Conservation (phyloP, 2,113 vertebrate genomes). For the Meles meles region DNA sequence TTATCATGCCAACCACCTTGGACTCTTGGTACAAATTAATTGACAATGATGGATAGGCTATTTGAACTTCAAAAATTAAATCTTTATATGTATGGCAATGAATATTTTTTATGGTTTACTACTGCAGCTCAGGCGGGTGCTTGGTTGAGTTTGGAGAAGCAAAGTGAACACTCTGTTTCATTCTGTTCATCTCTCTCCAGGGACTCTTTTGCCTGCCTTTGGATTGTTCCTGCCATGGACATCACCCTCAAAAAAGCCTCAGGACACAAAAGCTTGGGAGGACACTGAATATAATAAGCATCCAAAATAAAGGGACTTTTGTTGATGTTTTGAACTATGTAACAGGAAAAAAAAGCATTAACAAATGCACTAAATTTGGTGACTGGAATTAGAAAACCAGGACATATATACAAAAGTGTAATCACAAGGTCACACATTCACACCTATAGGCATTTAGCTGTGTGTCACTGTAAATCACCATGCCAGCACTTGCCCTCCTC, state of each 20-base stretch:
- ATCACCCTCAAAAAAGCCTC: constrained; percentile 5
- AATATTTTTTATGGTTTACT: constrained; percentile 43
- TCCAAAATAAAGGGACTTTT: not conserved
- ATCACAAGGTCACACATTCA: constrained; percentile 67
- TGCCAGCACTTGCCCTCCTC: constrained; percentile 46
- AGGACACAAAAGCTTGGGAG: constrained; percentile 3
- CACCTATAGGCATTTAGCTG: constrained; percentile 29
- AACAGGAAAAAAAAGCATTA: constrained; percentile 8
- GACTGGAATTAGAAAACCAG: constrained; percentile 37
- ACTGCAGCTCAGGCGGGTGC: not conserved
- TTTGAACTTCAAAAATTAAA: constrained; percentile 62
- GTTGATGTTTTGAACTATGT: constrained; percentile 28
- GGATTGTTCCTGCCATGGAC: not conserved
- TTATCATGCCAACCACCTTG: constrained; percentile 7
- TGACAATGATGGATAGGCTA: constrained; percentile 15
- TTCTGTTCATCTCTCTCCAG: constrained; percentile 29
- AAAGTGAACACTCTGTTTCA: constrained; percentile 11
- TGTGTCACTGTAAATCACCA: constrained; percentile 55
- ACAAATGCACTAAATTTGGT: not conserved
- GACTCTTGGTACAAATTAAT: constrained; percentile 44
- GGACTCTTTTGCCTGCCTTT: constrained; percentile 27
- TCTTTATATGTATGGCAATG: constrained; percentile 30
- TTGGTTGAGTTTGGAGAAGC: constrained; percentile 9
- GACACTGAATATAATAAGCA: not conserved
- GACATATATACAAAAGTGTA: constrained; percentile 29